Evolutionary conservation across 1,140 invertebrate species (phyloP).

Genomic region (Zaprionus kolodkinae): DNA sequence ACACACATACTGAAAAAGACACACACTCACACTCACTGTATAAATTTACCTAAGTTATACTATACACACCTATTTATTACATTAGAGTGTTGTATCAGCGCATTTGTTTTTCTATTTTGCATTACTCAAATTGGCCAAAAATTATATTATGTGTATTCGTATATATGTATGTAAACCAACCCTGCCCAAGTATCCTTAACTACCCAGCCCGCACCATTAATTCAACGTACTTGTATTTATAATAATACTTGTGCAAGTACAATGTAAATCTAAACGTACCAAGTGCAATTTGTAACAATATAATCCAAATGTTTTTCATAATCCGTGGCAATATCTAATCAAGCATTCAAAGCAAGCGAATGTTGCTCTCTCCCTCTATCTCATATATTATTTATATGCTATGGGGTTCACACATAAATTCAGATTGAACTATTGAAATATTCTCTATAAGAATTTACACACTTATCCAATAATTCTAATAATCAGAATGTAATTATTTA

Average conservation of each 20-base stretch:
- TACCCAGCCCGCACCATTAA: neutral
- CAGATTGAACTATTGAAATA: constrained; percentile 1
- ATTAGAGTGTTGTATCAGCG: constrained; percentile 36
- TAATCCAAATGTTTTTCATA: constrained; percentile 29
- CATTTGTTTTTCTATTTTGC: constrained; percentile 37
- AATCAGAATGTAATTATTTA: constrained; percentile 43
- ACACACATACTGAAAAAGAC: constrained; percentile 16
- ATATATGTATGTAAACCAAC: constrained; percentile 23
- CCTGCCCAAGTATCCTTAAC: neutral
- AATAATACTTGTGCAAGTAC: constrained; percentile 28
- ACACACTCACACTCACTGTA: constrained; percentile 23
- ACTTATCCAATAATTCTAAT: constrained; percentile 35
- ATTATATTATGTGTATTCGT: constrained; percentile 45
- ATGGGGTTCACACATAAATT: constrained; percentile 6
- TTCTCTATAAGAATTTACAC: constrained; percentile 30
- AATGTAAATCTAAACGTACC: constrained; percentile 61
- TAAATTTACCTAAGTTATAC: constrained; percentile 42
- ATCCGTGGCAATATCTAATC: constrained; percentile 25
- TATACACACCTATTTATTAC: constrained; percentile 65
- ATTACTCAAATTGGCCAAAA: constrained; percentile 63
- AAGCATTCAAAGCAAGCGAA: constrained; percentile 23
- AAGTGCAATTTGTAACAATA: constrained; percentile 72
- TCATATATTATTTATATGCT: constrained; percentile 25
- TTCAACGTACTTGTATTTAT: constrained; percentile 13
- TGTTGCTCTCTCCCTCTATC: constrained; percentile 28